Percentiles rank a stretch among this genome's conserved stretches.
phyloP scores from a whole-genome alignment of 2,797 vertebrate species.

The Acropternis orthonyx region DNA sequence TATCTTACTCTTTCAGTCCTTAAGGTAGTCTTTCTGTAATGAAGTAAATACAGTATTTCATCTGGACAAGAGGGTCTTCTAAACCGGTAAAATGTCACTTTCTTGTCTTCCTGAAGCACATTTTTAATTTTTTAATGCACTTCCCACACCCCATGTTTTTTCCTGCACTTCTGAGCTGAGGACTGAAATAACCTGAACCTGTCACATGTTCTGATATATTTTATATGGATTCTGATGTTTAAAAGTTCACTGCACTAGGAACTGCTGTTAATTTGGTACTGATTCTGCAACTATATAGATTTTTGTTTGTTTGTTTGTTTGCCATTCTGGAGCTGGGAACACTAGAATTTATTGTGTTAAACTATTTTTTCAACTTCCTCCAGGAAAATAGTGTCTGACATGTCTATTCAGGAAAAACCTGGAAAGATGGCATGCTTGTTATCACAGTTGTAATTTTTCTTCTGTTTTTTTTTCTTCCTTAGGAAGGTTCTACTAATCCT shows the following conservation, averaged over 20 bases:
- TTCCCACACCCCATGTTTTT: neutral
- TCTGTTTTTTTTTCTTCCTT: conserved; percentile 20
- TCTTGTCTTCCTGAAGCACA: neutral
- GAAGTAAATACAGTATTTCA: neutral
- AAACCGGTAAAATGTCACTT: neutral
- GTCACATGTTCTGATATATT: neutral
- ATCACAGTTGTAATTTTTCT: neutral
- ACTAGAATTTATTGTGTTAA: neutral
- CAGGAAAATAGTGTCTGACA: neutral
- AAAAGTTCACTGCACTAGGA: neutral
- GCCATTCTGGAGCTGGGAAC: neutral
- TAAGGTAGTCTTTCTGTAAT: neutral
- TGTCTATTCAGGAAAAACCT: neutral
- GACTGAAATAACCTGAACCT: neutral
- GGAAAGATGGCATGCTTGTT: neutral
- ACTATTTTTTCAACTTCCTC: neutral
- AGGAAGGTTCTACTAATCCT: conserved; percentile 79
- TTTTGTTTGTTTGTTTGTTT: neutral
- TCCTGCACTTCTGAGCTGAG: neutral
- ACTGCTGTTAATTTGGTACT: neutral
- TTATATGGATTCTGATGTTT: neutral
- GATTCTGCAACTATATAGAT: neutral
- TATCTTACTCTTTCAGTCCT: neutral
- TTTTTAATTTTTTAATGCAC: neutral
- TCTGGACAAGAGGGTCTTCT: neutral